Evolutionary conservation across 2,888 invertebrate species (phyloP).

Genomic region (Parascotia fuliginaria): DNA sequence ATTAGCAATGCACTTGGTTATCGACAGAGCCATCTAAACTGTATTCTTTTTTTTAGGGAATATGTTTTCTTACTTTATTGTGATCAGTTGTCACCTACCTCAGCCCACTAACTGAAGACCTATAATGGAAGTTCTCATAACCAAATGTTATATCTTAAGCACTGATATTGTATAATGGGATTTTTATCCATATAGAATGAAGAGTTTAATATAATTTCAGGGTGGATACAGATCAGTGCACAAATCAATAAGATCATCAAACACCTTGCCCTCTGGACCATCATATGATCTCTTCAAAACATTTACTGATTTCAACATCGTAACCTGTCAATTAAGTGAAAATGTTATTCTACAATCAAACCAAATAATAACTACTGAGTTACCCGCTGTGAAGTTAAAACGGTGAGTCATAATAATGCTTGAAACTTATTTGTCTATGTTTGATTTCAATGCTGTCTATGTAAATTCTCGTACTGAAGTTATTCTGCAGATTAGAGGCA

Average conservation of each 20-base stretch:
- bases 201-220: slow-evolving; percentile 68
- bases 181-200: not conserved
- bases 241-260: slow-evolving; percentile 89
- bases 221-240: slow-evolving; percentile 88
- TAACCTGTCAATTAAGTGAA: slow-evolving; percentile 87
- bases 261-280: slow-evolving; percentile 89
- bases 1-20: too few species aligned
- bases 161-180: not conserved
- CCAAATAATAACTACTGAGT: slow-evolving; percentile 84
- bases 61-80: too few species aligned
- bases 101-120: too few species aligned
- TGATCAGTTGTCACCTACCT: too few species aligned
- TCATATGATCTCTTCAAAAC: slow-evolving; percentile 91
- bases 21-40: too few species aligned
- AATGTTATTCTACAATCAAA: slow-evolving; percentile 83
- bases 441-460: too few species aligned
- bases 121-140: too few species aligned
- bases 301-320: slow-evolving; percentile 90
- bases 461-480: too few species aligned
- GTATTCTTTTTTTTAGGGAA: too few species aligned
- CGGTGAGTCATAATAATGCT: slow-evolving; percentile 49
- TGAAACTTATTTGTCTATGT: too few species aligned
- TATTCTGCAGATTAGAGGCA: too few species aligned
- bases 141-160: too few species aligned
- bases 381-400: slow-evolving; percentile 73